Conservation (phyloP, 2,797 vertebrate species). For the Sorex maritimensis region DNA sequence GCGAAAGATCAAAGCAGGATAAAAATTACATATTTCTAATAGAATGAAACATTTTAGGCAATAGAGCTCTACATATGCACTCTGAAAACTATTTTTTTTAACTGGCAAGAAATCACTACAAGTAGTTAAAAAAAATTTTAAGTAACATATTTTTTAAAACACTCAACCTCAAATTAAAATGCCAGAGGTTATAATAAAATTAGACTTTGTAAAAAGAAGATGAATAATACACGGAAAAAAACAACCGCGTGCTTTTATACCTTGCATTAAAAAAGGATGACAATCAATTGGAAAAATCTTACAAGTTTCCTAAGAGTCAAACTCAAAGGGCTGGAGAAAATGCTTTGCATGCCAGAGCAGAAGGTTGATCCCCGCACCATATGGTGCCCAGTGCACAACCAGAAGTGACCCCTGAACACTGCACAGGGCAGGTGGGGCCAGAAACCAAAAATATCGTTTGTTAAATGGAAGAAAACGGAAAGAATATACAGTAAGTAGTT, state of each 20-base stretch:
- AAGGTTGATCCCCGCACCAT: no score
- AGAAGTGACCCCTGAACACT: no score
- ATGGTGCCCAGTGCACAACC: no score
- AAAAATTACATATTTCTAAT: slow-evolving; percentile 65
- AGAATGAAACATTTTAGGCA: slow-evolving; percentile 66
- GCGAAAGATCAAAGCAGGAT: slow-evolving; percentile 57
- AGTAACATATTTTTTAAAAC: slow-evolving; percentile 54
- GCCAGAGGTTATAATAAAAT: slow-evolving; percentile 44
- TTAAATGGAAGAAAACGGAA: not conserved
- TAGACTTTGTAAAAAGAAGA: slow-evolving; percentile 57
- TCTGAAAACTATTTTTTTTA: slow-evolving; percentile 55
- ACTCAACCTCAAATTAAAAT: slow-evolving; percentile 41
- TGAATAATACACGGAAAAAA: slow-evolving; percentile 16
- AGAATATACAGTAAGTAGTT: not conserved
- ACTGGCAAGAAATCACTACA: slow-evolving; percentile 8
- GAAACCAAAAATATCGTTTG: slow-evolving; percentile 9
- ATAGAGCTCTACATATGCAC: slow-evolving; percentile 33
- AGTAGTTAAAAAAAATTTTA: slow-evolving; percentile 55
- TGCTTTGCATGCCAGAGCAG: no score
- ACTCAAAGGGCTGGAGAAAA: no score
- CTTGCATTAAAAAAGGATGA: slow-evolving; percentile 43
- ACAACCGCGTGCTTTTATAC: slow-evolving; percentile 4
- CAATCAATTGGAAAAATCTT: slow-evolving; percentile 29
- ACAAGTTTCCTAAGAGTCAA: not conserved
- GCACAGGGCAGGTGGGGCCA: no score